Evolutionary conservation across 2,113 vertebrate species (phyloP).

Genomic region (Shinisaurus crocodilurus): DNA sequence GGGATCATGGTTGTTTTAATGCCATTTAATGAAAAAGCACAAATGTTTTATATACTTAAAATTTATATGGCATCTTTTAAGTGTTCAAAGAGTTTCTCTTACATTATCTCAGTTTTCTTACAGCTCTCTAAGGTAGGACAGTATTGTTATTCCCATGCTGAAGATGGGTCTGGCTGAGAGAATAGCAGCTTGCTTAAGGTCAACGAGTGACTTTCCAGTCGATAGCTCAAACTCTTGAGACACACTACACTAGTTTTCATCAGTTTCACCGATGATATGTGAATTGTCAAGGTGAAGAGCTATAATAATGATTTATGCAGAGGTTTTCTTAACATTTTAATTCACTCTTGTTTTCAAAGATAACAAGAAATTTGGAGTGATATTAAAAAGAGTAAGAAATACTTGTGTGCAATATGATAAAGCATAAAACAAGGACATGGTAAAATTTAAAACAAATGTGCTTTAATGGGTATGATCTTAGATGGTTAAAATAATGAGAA

Average conservation of each 20-base stretch:
- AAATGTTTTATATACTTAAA: constrained; percentile 25
- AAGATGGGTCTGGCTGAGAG: not conserved
- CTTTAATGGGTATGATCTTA: constrained; percentile 14
- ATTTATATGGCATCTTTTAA: not conserved
- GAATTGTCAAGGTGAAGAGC: not conserved
- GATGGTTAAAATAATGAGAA: constrained; percentile 35
- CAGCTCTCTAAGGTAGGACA: not conserved
- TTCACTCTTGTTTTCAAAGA: constrained; percentile 51
- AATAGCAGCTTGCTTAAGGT: not conserved
- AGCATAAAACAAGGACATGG: not conserved
- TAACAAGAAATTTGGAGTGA: not conserved
- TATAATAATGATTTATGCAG: constrained; percentile 33
- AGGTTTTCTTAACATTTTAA: constrained; percentile 29
- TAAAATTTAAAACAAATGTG: not conserved
- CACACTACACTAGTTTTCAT: not conserved
- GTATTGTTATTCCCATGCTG: not conserved
- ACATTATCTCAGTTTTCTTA: not conserved
- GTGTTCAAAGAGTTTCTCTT: not conserved
- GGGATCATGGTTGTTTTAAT: not conserved
- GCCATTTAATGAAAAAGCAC: not conserved
- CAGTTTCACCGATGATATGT: not conserved
- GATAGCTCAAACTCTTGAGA: not conserved
- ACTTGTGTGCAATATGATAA: not conserved
- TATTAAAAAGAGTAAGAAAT: constrained; percentile 24
- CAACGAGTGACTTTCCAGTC: not conserved